Percentiles rank a stretch among this genome's conserved stretches.
Conservation (phyloP, 2,113 vertebrate genomes). For the Catharus bicknelli region DNA sequence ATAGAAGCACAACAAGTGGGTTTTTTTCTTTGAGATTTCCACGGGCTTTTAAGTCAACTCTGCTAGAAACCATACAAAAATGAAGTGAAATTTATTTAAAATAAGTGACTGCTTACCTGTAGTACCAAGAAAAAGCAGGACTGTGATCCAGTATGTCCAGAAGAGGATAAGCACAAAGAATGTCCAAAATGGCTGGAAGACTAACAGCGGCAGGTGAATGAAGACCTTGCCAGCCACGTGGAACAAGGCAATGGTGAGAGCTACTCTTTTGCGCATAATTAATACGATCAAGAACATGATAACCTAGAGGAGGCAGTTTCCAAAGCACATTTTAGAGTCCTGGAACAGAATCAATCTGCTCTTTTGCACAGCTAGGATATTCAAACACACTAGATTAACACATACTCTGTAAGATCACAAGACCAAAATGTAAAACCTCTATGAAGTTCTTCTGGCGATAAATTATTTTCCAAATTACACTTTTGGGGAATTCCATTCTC, state of each 20-base stretch:
- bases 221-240: constrained; percentile 97
- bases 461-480: not conserved
- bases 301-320: constrained; percentile 72
- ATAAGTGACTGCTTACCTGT: constrained; percentile 76
- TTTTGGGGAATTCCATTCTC: not conserved
- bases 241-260: constrained; percentile 95
- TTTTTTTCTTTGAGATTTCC: not conserved
- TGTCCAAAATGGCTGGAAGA: constrained; percentile 95
- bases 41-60: not conserved
- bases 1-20: not conserved
- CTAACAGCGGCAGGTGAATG: constrained; percentile 90
- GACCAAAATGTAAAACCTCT: not conserved
- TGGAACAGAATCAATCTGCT: not conserved
- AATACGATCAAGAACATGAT: constrained; percentile 92
- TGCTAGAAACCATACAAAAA: not conserved
- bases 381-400: not conserved
- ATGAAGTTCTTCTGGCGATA: not conserved
- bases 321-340: not conserved
- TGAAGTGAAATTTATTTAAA: not conserved
- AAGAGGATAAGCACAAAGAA: constrained; percentile 91
- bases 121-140: constrained; percentile 93
- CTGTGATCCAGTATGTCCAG: constrained; percentile 94
- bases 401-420: not conserved
- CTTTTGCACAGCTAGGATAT: not conserved
- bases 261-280: constrained; percentile 94